Percentiles rank a stretch among this genome's conserved stretches.
Evolutionary conservation across 2,888 invertebrate species (phyloP).

Genomic region (Pegoplata infirma): DNA sequence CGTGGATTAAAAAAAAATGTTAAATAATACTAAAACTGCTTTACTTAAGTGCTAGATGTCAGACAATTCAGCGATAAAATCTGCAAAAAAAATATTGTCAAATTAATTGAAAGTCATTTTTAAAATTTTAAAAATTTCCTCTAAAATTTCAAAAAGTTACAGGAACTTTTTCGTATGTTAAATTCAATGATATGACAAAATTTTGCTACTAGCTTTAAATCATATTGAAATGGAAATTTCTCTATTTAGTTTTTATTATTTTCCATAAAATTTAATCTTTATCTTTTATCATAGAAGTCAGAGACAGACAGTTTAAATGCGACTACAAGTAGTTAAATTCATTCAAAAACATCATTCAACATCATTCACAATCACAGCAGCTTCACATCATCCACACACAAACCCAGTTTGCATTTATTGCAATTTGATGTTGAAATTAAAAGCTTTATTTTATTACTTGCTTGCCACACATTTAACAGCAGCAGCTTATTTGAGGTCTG

Average conservation of each 20-base stretch:
- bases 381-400: not conserved
- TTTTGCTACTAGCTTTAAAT: not conserved
- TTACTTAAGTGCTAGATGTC: no score
- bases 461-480: slow-evolving; percentile 12
- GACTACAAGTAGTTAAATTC: not conserved
- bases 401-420: slow-evolving; percentile 22
- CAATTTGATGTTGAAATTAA: slow-evolving; percentile 40
- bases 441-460: slow-evolving; percentile 13
- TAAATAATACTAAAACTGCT: no score
- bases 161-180: no score
- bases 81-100: no score
- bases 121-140: no score
- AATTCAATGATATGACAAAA: not conserved
- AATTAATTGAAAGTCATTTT: no score
- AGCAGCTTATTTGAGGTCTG: no score
- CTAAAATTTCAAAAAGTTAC: no score
- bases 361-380: not conserved
- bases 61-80: no score
- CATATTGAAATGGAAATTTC: slow-evolving; percentile 22
- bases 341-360: slow-evolving; percentile 11
- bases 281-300: not conserved
- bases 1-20: no score
- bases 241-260: not conserved
- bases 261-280: slow-evolving; percentile 5
- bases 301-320: not conserved